Conservation (phyloP, 2,888 invertebrate genomes). For the Brachycybe producta region DNA sequence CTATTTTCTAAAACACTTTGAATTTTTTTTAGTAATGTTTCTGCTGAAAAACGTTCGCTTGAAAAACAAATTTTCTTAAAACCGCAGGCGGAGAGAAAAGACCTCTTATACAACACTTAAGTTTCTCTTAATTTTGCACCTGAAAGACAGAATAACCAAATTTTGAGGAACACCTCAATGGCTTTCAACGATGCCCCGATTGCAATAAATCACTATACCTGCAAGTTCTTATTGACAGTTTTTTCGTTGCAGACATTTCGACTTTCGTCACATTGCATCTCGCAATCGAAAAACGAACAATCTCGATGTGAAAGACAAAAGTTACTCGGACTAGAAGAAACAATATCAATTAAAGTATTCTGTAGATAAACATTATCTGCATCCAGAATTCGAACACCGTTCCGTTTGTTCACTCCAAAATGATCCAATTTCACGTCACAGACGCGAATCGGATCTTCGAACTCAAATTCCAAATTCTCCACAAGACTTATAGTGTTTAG, state of each 20-base stretch:
- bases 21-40: too few species aligned
- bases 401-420: conserved; percentile 43
- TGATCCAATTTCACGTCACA: conserved; percentile 56
- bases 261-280: conserved; percentile 40
- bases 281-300: conserved; percentile 54
- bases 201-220: too few species aligned
- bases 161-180: too few species aligned
- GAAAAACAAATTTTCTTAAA: too few species aligned
- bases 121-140: too few species aligned
- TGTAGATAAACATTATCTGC: conserved; percentile 48
- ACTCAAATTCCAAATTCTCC: conserved; percentile 44
- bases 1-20: too few species aligned
- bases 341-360: conserved; percentile 40
- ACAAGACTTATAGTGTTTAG: conserved; percentile 47
- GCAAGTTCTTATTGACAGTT: conserved; percentile 13
- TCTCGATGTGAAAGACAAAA: conserved; percentile 49
- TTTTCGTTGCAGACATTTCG: conserved; percentile 1
- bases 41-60: too few species aligned
- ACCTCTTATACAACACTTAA: too few species aligned
- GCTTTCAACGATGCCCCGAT: too few species aligned
- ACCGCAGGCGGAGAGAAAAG: too few species aligned
- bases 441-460: conserved; percentile 48
- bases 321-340: conserved; percentile 33
- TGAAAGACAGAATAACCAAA: too few species aligned
- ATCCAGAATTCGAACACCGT: conserved; percentile 43